Evolutionary conservation across 2,888 invertebrate species (phyloP).

Genomic region (Tipula helvola): DNA sequence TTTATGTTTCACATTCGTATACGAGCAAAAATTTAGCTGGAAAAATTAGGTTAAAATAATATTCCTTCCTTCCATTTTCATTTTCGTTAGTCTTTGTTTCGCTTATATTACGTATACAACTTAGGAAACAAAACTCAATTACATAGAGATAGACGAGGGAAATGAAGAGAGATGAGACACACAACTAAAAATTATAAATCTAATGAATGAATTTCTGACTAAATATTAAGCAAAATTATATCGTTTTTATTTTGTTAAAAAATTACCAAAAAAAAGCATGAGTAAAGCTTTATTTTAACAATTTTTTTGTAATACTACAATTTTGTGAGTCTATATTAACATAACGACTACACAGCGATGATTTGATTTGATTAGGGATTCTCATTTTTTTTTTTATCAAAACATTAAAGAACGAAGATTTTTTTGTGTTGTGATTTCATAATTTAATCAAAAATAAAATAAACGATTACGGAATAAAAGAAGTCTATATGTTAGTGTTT

Average conservation of each 20-base stretch:
- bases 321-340: background rate
- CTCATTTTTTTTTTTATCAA: background rate
- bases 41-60: background rate
- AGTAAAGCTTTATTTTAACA: background rate
- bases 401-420: background rate
- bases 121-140: background rate
- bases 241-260: background rate
- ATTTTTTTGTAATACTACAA: background rate
- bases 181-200: background rate
- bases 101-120: background rate
- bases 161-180: background rate
- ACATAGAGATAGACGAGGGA: background rate
- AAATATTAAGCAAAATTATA: background rate
- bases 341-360: background rate
- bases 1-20: background rate
- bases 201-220: background rate
- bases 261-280: background rate
- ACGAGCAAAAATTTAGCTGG: background rate
- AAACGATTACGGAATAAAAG: background rate
- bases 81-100: background rate
- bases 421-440: background rate
- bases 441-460: background rate
- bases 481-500: no score
- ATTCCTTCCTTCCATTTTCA: background rate
- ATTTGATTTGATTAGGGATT: background rate